Evolutionary conservation across 37 sponge, comb jelly and placozoan species (phyloP).

Genomic region (Tethya wilhelma): DNA sequence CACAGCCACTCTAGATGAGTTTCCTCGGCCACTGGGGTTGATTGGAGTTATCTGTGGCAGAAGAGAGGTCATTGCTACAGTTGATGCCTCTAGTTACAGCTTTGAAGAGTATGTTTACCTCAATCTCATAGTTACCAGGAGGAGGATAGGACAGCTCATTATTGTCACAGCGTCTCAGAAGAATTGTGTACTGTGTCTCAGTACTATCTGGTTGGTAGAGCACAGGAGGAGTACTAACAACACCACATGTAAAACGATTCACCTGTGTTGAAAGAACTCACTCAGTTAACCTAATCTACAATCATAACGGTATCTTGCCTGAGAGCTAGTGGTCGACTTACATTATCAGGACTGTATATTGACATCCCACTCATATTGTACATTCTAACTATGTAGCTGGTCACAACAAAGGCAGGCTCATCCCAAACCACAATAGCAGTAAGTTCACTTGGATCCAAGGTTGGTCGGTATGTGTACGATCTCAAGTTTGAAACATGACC

Average conservation of each 20-base stretch:
- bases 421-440: conserved; percentile 63
- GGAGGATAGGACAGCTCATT: background rate
- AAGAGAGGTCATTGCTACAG: background rate
- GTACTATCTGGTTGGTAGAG: background rate
- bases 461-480: conserved; percentile 42
- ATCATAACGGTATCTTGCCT: background rate
- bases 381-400: conserved; percentile 2
- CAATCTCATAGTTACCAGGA: background rate
- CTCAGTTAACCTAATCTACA: background rate
- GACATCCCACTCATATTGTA: background rate
- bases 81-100: background rate
- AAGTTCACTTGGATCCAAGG: background rate
- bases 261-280: background rate
- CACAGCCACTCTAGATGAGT: no score
- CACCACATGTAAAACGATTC: background rate
- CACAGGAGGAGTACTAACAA: background rate
- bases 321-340: background rate
- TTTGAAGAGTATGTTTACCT: background rate
- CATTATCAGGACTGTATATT: background rate
- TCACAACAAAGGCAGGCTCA: background rate
- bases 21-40: no score
- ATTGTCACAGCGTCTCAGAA: background rate
- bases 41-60: no score
- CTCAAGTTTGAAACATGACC: conserved; percentile 31
- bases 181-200: background rate